phyloP scores from a whole-genome alignment of 1,140 invertebrate species.

The Camponotus vicinus region DNA sequence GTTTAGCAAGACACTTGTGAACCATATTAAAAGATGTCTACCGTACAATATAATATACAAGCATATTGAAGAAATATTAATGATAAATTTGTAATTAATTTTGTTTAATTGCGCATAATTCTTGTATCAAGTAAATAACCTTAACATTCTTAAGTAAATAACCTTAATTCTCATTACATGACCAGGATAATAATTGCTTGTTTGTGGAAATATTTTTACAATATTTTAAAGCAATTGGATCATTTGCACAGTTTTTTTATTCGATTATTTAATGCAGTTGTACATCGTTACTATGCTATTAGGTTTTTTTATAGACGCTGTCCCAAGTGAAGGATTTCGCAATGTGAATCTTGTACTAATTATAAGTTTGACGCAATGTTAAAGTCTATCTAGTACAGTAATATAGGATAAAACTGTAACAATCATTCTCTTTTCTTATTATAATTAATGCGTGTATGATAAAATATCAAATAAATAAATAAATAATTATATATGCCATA shows the following conservation, averaged over 20 bases:
- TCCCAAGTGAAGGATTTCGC: constrained; percentile 73
- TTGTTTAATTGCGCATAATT: not conserved
- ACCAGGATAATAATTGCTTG: not conserved
- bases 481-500: constrained; percentile 15
- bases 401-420: constrained; percentile 58
- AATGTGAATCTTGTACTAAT: constrained; percentile 79
- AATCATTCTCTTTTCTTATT: not conserved
- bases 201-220: not conserved
- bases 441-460: not conserved
- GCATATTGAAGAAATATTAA: not conserved
- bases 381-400: constrained; percentile 53
- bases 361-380: constrained; percentile 77
- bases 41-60: constrained; percentile 6
- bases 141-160: not conserved
- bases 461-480: constrained; percentile 32
- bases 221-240: not conserved
- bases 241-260: not conserved
- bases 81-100: constrained; percentile 16
- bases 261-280: constrained; percentile 22
- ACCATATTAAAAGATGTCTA: not conserved
- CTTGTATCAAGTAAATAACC: not conserved
- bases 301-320: constrained; percentile 72
- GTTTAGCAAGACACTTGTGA: not conserved
- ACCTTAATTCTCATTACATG: not conserved
- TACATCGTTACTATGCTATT: constrained; percentile 52